Evolutionary conservation across 2,888 invertebrate genomes (phyloP).

Genomic region (Sesia apiformis): DNA sequence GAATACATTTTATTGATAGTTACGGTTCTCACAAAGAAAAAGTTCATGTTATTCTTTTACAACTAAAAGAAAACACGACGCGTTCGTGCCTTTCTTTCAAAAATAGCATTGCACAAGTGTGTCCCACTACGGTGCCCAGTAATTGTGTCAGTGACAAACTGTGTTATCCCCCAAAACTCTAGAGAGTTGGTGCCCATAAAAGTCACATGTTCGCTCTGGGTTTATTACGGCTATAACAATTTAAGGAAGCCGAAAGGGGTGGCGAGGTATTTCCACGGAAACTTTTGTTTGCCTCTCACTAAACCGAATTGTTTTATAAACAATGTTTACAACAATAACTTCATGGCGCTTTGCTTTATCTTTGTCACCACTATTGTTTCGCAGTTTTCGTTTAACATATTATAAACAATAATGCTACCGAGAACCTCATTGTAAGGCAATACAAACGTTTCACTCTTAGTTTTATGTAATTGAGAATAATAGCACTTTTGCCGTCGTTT

Average conservation of each 20-base stretch:
- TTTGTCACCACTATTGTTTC: constrained; percentile 42
- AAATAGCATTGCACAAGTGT: background rate
- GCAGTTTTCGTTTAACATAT: background rate
- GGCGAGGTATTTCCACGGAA: constrained; percentile 58
- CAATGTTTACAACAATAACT: constrained; percentile 68
- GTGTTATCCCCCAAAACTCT: constrained; percentile 49
- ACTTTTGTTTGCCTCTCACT: constrained; percentile 62
- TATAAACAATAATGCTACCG: background rate
- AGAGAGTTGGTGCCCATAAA: constrained; percentile 62
- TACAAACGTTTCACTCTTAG: too few species aligned
- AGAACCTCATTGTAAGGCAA: background rate
- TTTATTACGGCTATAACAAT: constrained; percentile 71
- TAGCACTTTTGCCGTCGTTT: too few species aligned
- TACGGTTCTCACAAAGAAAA: too few species aligned
- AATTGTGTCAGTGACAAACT: constrained; percentile 60
- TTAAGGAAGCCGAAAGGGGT: constrained; percentile 70
- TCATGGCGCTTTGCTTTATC: constrained; percentile 66
- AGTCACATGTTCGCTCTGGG: constrained; percentile 62
- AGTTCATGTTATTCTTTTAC: too few species aligned
- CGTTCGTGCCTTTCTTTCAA: too few species aligned
- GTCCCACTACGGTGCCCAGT: constrained; percentile 27
- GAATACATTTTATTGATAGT: too few species aligned
- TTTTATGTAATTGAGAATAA: too few species aligned
- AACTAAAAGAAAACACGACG: too few species aligned
- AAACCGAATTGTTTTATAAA: constrained; percentile 67